Conservation (phyloP, 2,797 vertebrate genomes). For the Ptychobarbus kaznakovi region DNA sequence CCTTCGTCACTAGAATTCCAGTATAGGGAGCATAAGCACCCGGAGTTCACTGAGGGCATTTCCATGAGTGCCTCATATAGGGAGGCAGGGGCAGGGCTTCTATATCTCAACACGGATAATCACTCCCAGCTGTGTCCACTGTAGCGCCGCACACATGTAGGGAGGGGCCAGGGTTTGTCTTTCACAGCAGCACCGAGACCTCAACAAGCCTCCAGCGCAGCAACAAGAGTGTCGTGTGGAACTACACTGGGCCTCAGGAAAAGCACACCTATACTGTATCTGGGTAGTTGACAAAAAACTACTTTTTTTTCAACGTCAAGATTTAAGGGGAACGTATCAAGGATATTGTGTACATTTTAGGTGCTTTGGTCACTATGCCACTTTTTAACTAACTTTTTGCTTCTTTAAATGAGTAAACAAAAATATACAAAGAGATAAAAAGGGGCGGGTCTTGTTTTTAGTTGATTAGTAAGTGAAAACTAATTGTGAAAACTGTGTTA, state of each 20-base stretch:
- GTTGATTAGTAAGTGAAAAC: neutral
- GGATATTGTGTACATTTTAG: neutral
- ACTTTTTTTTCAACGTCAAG: neutral
- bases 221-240: constrained; percentile 22
- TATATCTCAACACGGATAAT: constrained; percentile 71
- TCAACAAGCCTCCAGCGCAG: constrained; percentile 48
- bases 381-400: neutral
- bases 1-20: constrained; percentile 51
- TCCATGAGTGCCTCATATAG: constrained; percentile 64
- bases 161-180: constrained; percentile 50
- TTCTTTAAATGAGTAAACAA: neutral
- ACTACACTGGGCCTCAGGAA: neutral
- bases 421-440: neutral
- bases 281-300: constrained; percentile 15
- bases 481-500: neutral
- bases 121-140: constrained; percentile 69
- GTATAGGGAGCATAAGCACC: constrained; percentile 59
- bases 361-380: neutral
- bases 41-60: constrained; percentile 63
- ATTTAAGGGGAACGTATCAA: neutral
- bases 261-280: constrained; percentile 7
- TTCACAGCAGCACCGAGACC: constrained; percentile 59
- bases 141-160: constrained; percentile 37
- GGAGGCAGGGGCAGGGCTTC: constrained; percentile 55
- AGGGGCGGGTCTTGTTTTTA: neutral